A percentile compares a stretch with the other conserved stretches of the same genome.
These are phyloP conservation scores for Corvus hawaiiensis DNA, from an alignment of 2,113 vertebrate genomes.

Conservation along the genomic window DNA sequence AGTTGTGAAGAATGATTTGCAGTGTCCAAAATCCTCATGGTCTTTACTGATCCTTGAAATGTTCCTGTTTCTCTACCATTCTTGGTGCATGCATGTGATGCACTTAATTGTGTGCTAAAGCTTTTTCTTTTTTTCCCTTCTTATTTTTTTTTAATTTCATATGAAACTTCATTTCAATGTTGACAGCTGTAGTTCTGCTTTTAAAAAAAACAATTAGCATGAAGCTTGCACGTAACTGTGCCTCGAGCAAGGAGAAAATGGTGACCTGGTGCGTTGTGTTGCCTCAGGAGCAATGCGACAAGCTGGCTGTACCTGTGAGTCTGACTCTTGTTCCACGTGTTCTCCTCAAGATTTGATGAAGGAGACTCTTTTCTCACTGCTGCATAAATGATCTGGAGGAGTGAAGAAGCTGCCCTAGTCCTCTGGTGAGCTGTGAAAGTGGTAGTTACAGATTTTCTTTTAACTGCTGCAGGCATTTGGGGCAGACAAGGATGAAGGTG, in stretches of 20 bases:
- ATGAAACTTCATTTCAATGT: not conserved
- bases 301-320: not conserved
- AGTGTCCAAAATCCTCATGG: not conserved
- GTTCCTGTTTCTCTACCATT: not conserved
- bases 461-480: not conserved
- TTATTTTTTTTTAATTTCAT: not conserved
- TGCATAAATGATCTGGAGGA: not conserved
- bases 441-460: not conserved
- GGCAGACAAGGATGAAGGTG: not conserved
- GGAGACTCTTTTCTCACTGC: not conserved
- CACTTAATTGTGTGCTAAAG: not conserved
- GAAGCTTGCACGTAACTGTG: not conserved
- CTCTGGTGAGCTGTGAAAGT: not conserved
- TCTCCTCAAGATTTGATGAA: not conserved
- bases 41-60: not conserved
- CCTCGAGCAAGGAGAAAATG: not conserved
- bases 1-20: not conserved
- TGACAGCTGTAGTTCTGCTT: not conserved
- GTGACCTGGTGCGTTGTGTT: not conserved
- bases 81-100: not conserved
- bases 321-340: not conserved
- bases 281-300: not conserved
- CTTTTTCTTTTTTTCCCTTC: not conserved
- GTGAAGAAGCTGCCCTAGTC: not conserved
- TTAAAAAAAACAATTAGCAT: not conserved